Percentiles rank a stretch among this genome's conserved stretches.
phyloP scores from a whole-genome alignment of 92 coral and sea anemone species.

The Zoanthus gigantus region DNA sequence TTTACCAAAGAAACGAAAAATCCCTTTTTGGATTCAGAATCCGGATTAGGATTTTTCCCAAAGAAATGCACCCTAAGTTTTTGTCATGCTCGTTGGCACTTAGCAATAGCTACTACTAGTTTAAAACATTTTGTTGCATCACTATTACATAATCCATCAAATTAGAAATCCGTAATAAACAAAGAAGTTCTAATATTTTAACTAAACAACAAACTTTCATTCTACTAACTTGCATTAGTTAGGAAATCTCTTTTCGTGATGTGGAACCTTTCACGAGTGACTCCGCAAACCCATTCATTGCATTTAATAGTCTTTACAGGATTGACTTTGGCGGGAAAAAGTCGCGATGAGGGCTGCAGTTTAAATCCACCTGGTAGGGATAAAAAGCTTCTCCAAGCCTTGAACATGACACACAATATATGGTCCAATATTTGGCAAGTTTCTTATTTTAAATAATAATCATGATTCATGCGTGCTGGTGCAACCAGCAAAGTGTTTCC shows the following conservation, averaged over 20 bases:
- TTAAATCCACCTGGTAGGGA: background rate
- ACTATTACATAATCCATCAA: too few species aligned
- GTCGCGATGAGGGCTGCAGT: background rate
- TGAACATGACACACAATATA: background rate
- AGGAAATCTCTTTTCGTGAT: constrained; percentile 2
- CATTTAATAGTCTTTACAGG: background rate
- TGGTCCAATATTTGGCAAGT: background rate
- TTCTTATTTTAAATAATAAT: background rate
- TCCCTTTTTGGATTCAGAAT: too few species aligned
- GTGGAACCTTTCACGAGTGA: background rate
- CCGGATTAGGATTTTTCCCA: too few species aligned
- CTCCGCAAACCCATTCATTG: background rate
- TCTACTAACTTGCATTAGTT: constrained; percentile 54
- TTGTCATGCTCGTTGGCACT: too few species aligned
- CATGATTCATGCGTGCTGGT: background rate
- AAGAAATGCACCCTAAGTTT: too few species aligned
- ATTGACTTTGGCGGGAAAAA: background rate
- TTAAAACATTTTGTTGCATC: too few species aligned
- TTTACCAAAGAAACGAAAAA: too few species aligned
- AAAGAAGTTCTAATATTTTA: too few species aligned
- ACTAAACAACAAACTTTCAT: background rate
- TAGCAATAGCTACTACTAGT: too few species aligned
- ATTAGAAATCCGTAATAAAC: too few species aligned
- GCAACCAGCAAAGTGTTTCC: background rate
- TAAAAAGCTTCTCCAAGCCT: background rate